Percentiles rank a stretch among this genome's conserved stretches.
These are phyloP conservation scores for Eutolmus rufibarbis DNA, from an alignment of 2,888 invertebrate genomes.

Conservation along the genomic window DNA sequence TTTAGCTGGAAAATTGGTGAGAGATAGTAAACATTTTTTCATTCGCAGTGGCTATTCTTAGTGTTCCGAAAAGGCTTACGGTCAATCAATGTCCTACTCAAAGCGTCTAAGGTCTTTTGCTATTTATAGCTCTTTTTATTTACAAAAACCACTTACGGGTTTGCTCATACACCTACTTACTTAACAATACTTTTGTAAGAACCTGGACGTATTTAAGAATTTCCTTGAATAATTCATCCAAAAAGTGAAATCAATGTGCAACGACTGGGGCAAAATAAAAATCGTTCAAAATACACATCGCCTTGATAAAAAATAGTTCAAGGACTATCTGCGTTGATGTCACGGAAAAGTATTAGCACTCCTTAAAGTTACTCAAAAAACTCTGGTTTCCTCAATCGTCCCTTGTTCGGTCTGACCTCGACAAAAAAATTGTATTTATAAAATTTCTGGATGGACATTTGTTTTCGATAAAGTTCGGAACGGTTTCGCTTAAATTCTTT, in stretches of 20 bases:
- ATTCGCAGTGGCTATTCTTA: not conserved
- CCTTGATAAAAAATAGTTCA: not conserved
- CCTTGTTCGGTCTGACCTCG: not conserved
- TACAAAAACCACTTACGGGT: slow-evolving; percentile 7
- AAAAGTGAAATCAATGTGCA: not conserved
- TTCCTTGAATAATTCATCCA: slow-evolving; percentile 5
- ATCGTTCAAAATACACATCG: not conserved
- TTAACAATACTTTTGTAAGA: slow-evolving; percentile 15
- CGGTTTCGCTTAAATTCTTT: slow-evolving; percentile 36
- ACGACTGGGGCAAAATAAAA: not conserved
- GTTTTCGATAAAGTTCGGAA: slow-evolving; percentile 21
- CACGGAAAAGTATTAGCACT: not conserved
- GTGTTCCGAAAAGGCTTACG: not conserved
- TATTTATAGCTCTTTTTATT: slow-evolving; percentile 3
- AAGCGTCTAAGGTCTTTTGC: slow-evolving; percentile 21
- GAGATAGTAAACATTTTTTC: not conserved
- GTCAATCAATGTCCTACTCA: slow-evolving; percentile 2
- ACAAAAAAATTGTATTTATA: not conserved
- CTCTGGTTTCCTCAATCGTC: not conserved
- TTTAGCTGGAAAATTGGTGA: not conserved
- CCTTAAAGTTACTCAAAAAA: not conserved
- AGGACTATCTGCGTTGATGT: not conserved
- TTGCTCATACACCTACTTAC: slow-evolving; percentile 1
- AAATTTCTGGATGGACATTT: slow-evolving; percentile 25
- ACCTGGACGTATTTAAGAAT: slow-evolving; percentile 25